Percentiles rank a stretch among this genome's conserved stretches.
Conservation (phyloP, 2,113 vertebrate genomes). For the Pelvicachromis taeniatus region DNA sequence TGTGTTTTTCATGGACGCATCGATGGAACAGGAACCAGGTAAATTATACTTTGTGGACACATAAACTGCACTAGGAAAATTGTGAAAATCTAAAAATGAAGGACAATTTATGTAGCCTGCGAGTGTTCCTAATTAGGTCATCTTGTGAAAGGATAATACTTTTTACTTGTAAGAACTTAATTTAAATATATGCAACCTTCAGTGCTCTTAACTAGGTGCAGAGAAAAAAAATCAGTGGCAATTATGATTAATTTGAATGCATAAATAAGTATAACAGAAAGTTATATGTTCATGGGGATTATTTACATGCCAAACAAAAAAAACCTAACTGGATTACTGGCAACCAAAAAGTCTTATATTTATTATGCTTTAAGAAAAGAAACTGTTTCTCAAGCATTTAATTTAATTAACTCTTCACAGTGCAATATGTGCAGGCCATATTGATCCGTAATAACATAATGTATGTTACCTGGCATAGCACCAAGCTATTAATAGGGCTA, state of each 20-base stretch:
- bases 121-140: neutral
- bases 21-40: slow-evolving; percentile 85
- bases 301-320: accelerated
- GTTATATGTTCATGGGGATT: neutral
- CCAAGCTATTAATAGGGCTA: slow-evolving; percentile 21
- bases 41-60: slow-evolving; percentile 8
- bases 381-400: neutral
- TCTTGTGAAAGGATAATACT: neutral
- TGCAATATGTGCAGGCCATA: neutral
- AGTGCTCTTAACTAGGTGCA: neutral
- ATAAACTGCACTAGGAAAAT: neutral
- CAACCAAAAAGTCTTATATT: neutral
- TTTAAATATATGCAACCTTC: neutral
- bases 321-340: neutral
- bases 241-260: neutral
- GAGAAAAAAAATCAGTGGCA: neutral
- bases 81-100: neutral
- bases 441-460: neutral
- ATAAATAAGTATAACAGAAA: neutral
- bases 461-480: neutral
- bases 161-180: neutral
- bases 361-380: neutral
- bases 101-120: neutral
- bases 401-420: neutral
- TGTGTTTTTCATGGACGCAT: slow-evolving; percentile 81